Conservation (phyloP, 64 coral and sea anemone species). For the Porites lutea region DNA sequence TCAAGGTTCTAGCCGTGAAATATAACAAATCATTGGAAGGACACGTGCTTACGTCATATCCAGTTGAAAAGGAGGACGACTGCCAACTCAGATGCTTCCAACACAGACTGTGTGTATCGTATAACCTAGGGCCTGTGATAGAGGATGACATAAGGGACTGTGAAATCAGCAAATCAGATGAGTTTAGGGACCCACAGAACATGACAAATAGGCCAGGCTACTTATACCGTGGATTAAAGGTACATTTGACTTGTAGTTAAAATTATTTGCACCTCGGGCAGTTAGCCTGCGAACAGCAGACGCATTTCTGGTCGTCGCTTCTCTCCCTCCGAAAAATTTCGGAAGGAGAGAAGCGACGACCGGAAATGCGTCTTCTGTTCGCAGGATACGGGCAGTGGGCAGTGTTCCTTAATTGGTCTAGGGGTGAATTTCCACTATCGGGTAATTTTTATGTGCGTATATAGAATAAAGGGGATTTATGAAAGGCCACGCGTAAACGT, state of each 20-base stretch:
- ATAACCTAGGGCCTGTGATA: not conserved
- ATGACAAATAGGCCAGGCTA: not conserved
- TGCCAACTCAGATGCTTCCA: not conserved
- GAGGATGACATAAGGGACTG: not conserved
- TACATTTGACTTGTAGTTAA: not conserved
- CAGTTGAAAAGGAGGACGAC: conserved; percentile 1
- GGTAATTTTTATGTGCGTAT: too few species aligned
- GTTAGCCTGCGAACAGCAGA: too few species aligned
- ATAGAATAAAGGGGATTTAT: too few species aligned
- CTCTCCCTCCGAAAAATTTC: too few species aligned
- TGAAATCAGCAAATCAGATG: conserved; percentile 21
- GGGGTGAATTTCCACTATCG: too few species aligned
- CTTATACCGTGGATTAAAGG: conserved; percentile 5
- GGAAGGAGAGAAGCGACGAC: too few species aligned
- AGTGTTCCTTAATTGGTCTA: too few species aligned
- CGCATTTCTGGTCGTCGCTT: too few species aligned
- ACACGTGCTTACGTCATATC: not conserved
- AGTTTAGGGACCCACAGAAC: conserved; percentile 14
- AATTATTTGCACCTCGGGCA: too few species aligned
- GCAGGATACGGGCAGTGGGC: too few species aligned
- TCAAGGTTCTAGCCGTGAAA: not conserved
- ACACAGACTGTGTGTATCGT: not conserved
- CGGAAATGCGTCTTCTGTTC: too few species aligned
- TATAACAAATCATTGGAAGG: conserved; percentile 4
- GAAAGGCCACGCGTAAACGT: too few species aligned